Percentiles rank a stretch among this genome's conserved stretches.
Evolutionary conservation across 2,888 invertebrate genomes (phyloP).

Genomic region (Philereme transversata): DNA sequence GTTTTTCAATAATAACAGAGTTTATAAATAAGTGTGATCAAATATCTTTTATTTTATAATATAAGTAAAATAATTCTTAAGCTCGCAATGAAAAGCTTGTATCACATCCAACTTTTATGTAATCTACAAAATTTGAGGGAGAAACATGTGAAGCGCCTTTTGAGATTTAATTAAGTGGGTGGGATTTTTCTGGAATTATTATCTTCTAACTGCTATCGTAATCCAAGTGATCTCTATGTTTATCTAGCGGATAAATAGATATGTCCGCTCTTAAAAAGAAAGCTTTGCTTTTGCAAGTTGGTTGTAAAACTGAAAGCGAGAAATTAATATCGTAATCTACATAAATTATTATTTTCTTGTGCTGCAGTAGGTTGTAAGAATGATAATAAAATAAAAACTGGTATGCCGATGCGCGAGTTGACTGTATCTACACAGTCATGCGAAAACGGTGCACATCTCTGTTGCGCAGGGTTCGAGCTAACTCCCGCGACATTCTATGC

Average conservation of each 20-base stretch:
- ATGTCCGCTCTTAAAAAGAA: background rate
- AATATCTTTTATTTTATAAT: background rate
- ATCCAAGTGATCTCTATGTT: background rate
- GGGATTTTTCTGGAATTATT: constrained; percentile 24
- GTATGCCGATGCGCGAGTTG: no score
- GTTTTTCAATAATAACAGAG: no score
- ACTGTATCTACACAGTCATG: no score
- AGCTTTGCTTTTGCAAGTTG: background rate
- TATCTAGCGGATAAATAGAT: background rate
- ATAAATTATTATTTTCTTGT: no score
- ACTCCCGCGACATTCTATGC: no score
- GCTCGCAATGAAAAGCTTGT: background rate
- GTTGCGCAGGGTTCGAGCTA: no score
- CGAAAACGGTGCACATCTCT: no score
- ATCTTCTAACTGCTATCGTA: constrained; percentile 21
- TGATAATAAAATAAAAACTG: no score
- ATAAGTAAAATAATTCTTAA: background rate
- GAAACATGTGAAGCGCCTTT: constrained; percentile 25
- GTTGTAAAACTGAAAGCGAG: background rate
- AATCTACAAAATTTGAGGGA: constrained; percentile 14
- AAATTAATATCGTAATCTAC: no score
- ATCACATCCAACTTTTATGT: background rate
- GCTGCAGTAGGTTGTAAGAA: no score
- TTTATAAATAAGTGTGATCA: no score
- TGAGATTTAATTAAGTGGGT: constrained; percentile 30